Percentiles rank a stretch among this genome's conserved stretches.
Conservation (phyloP, 1,140 invertebrate genomes). For the Thalassaphorura encarpata region DNA sequence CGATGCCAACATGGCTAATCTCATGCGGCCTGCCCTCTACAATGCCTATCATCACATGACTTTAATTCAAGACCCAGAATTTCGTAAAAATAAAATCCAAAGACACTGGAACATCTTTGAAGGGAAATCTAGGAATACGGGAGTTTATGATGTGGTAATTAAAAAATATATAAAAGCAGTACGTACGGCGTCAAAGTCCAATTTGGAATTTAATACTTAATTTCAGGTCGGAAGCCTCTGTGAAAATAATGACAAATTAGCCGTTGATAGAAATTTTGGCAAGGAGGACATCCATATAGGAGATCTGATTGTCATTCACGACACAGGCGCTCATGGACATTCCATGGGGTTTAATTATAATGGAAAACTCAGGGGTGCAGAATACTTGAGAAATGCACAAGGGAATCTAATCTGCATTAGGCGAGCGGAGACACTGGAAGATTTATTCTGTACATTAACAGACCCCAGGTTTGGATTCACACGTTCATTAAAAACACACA, state of each 20-base stretch:
- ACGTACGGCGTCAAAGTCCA: background rate
- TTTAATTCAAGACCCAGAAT: background rate
- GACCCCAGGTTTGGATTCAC: too few species aligned
- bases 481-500: background rate
- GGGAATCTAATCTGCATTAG: background rate
- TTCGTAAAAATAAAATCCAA: background rate
- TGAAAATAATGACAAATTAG: constrained; percentile 10
- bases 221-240: constrained; percentile 7
- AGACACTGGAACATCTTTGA: background rate
- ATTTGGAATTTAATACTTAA: background rate
- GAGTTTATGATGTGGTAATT: background rate
- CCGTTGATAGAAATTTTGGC: background rate
- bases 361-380: constrained; percentile 5
- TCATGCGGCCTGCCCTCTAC: constrained; percentile 3
- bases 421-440: background rate
- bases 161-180: background rate
- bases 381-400: background rate
- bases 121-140: background rate
- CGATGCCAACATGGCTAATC: constrained; percentile 4
- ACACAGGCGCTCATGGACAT: constrained; percentile 4
- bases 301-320: constrained; percentile 4
- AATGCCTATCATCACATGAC: constrained; percentile 4
- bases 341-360: constrained; percentile 9
- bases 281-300: background rate
- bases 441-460: background rate